Base-by-base conservation (phyloP, 2,888 invertebrate genomes). In the Acrobasis consociella region DNA sequence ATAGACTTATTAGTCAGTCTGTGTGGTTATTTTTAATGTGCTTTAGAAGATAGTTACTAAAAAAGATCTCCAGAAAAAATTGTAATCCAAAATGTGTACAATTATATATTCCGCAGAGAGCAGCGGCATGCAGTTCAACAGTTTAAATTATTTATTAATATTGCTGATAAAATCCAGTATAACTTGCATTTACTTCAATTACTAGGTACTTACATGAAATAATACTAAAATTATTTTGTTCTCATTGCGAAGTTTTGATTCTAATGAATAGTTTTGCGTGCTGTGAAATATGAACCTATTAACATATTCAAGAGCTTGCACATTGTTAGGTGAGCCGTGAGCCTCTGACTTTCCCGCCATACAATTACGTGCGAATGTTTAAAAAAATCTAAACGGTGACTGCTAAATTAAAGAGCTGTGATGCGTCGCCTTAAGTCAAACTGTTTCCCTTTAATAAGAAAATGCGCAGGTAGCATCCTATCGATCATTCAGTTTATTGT, bases 401-500 rank as follows among this genome's bases (percentile, higher is more conserved):
- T 9, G 37, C 53, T 62, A 68, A 70, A 71, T 71, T 66, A 70
- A 69, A 70, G 67, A 63, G 67, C 53, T 31, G 51, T 52, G 52
- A 31, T 69, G 66, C 49, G 55, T 65, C 67, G 69, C 71, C 71
- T 71, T 70, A 70, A 69, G 66, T 66, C 66, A 67, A 71, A 16
- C 11, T 37, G 31, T 37, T 37, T n/a, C 55, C 49, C 52, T 46
- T 71, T 75, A 75, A 73, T 72, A 68, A 69, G 72, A 69, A 71
- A 70, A 72, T 71, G 63, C 59, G 62, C 68, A 65, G 70, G 67
- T 62, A 64, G 61, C 60, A 60, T 58, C 55, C 62, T 60, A 63
- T 68, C 66, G 61, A 69, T 72, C 68, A 70, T 42, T 56, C 9
- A 16, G 42, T 64, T 50, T 39, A 60, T 60, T 50, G 37, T 38